A percentile compares a stretch with the other conserved stretches of the same genome.
phyloP scores from a whole-genome alignment of 2,888 invertebrate species.

The Arge pagana region DNA sequence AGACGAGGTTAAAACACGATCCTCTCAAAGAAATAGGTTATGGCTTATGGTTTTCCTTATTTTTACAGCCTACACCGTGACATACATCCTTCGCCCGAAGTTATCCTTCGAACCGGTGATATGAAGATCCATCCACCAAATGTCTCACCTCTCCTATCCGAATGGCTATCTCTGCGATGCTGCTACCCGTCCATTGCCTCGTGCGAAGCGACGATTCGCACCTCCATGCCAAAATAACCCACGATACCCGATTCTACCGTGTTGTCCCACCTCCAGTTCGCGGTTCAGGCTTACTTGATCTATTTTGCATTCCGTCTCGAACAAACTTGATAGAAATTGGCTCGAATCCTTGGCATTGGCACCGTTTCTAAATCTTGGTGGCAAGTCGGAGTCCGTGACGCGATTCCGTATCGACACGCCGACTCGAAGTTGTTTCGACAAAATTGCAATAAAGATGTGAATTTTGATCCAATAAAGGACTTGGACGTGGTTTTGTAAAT shows the following conservation, averaged over 20 bases:
- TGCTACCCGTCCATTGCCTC: slow-evolving; percentile 22
- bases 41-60: slow-evolving; percentile 17
- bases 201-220: slow-evolving; percentile 17
- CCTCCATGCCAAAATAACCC: slow-evolving; percentile 18
- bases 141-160: neutral
- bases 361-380: too few relatives aligned
- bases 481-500: too few relatives aligned
- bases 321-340: too few relatives aligned
- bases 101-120: slow-evolving; percentile 20
- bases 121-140: slow-evolving; percentile 26
- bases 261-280: slow-evolving; percentile 25
- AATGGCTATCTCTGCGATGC: slow-evolving; percentile 28
- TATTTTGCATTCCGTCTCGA: too few relatives aligned
- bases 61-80: neutral
- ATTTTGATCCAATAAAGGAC: too few relatives aligned
- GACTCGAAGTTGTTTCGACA: too few relatives aligned
- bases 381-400: too few relatives aligned
- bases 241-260: slow-evolving; percentile 14
- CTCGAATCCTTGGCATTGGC: too few relatives aligned
- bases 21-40: slow-evolving; percentile 36
- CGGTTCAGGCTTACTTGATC: too few relatives aligned
- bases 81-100: slow-evolving; percentile 17
- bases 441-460: too few relatives aligned
- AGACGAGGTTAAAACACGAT: slow-evolving; percentile 23
- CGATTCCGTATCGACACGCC: too few relatives aligned